A percentile compares a stretch with the other conserved stretches of the same genome.
phyloP scores from a whole-genome alignment of 1,140 invertebrate genomes.

The Orius laevigatus region DNA sequence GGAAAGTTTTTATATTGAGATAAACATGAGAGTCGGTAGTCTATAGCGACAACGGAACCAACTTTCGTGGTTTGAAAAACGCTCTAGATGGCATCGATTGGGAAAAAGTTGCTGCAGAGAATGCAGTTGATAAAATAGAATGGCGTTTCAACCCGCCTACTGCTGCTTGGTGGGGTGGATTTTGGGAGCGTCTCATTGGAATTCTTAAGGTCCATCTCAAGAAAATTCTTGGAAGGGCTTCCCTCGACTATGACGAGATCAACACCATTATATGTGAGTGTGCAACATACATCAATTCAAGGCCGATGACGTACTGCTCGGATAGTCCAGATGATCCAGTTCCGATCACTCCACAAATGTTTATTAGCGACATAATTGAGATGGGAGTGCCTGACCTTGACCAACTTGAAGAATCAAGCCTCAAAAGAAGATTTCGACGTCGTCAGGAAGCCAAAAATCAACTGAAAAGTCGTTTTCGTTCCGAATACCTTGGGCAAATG shows the following conservation, averaged over 20 bases:
- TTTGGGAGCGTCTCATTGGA: conserved; percentile 27
- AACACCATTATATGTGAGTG: conserved; percentile 23
- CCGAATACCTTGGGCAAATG: conserved; percentile 14
- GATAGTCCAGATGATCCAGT: conserved; percentile 18
- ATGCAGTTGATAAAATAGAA: conserved; percentile 15
- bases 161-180: conserved; percentile 29
- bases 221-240: conserved; percentile 21
- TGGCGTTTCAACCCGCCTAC: conserved; percentile 26
- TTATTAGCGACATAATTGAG: conserved; percentile 21
- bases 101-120: conserved; percentile 14
- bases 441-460: conserved; percentile 4
- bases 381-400: conserved; percentile 19
- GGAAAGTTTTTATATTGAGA: no score
- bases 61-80: conserved; percentile 23
- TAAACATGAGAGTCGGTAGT: no score
- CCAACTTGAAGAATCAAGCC: neutral
- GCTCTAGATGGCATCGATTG: conserved; percentile 18
- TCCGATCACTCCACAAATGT: conserved; percentile 19
- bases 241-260: conserved; percentile 23
- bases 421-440: conserved; percentile 5
- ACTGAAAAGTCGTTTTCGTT: conserved; percentile 7
- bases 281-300: conserved; percentile 24
- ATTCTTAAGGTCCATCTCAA: conserved; percentile 24
- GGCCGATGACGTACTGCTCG: conserved; percentile 25
- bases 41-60: conserved; percentile 28